phyloP scores from a whole-genome alignment of 2,113 vertebrate genomes.

The Anhinga anhinga region DNA sequence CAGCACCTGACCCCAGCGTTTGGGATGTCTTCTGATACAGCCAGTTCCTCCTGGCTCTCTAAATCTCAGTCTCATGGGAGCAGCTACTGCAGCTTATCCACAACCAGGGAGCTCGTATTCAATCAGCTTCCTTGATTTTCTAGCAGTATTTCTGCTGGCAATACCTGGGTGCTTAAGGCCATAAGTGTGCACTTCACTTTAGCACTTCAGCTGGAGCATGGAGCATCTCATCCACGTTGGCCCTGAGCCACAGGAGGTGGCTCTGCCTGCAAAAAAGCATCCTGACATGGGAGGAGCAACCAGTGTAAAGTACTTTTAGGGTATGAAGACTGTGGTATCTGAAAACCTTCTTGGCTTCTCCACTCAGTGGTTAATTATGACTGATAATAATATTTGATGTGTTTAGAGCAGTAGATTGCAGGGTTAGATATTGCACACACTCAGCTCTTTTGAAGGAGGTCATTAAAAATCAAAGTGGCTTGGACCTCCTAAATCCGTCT shows the following conservation, averaged over 20 bases:
- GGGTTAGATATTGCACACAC: background rate
- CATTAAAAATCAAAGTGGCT: background rate
- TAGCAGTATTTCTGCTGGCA: background rate
- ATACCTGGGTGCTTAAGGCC: background rate
- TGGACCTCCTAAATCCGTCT: background rate
- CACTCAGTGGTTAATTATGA: background rate
- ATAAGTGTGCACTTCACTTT: fast-evolving
- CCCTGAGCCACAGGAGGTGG: background rate
- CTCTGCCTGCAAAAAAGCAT: background rate
- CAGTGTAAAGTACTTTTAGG: background rate
- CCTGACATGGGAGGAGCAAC: background rate
- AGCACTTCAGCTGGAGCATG: background rate
- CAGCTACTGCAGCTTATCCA: background rate
- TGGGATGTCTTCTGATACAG: background rate
- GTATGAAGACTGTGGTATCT: background rate
- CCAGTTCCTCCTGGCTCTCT: background rate
- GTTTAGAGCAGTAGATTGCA: background rate
- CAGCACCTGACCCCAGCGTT: background rate
- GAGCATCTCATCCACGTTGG: background rate
- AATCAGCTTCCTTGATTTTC: background rate
- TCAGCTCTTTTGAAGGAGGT: background rate
- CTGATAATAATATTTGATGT: background rate
- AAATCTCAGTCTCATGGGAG: background rate
- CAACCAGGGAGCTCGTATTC: background rate
- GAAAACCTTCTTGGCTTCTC: background rate